A percentile compares a stretch with the other conserved stretches of the same genome.
Conservation (phyloP, 2,113 vertebrate species). For the Monarcha castaneiventris region DNA sequence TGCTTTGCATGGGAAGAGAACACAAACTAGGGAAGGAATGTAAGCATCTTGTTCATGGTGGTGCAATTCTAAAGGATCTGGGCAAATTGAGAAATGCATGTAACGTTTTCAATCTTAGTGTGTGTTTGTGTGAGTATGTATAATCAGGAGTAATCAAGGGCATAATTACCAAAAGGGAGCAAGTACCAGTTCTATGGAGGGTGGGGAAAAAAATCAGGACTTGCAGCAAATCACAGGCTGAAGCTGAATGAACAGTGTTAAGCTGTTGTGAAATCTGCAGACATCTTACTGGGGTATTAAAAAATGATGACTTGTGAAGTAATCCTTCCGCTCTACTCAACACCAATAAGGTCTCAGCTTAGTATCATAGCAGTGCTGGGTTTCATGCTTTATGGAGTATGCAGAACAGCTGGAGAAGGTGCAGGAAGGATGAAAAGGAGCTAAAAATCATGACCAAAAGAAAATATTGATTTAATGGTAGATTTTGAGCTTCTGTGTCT, state of each 20-base stretch:
- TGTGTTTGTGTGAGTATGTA: background rate
- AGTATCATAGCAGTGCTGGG: background rate
- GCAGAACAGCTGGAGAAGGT: background rate
- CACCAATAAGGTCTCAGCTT: background rate
- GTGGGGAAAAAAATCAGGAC: background rate
- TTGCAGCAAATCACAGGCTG: background rate
- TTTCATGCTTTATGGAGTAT: background rate
- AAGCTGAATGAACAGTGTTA: background rate
- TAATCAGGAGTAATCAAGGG: background rate
- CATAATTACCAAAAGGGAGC: background rate
- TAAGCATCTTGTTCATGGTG: background rate
- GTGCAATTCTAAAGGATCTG: background rate
- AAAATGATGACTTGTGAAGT: background rate
- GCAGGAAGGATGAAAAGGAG: background rate
- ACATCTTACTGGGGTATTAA: background rate
- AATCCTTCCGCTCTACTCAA: background rate
- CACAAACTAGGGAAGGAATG: background rate
- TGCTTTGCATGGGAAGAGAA: background rate
- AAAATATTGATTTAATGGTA: background rate
- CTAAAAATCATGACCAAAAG: background rate
- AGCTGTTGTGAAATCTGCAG: background rate
- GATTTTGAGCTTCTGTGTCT: background rate
- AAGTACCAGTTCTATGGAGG: background rate
- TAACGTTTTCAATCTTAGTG: background rate
- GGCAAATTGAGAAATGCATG: background rate